Conservation (phyloP, 92 coral and sea anemone species). For the Palythoa heliodiscus region DNA sequence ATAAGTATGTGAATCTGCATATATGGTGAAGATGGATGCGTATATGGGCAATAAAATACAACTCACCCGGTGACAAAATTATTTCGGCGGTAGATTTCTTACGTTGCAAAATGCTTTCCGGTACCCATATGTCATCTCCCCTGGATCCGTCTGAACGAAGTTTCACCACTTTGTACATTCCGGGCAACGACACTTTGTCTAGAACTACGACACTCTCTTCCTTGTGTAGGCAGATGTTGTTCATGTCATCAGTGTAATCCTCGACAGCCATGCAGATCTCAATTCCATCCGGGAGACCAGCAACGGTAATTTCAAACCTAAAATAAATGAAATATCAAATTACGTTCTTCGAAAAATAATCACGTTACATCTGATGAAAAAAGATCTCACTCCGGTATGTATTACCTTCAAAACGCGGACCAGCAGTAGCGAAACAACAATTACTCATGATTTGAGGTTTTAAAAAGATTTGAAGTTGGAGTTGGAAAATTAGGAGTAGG, state of each 20-base stretch:
- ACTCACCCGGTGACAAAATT: slow-evolving; percentile 66
- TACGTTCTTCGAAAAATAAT: background rate
- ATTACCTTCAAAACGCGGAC: too few species aligned
- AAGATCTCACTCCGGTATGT: too few species aligned
- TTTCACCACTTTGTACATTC: slow-evolving; percentile 81
- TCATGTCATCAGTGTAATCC: slow-evolving; percentile 79
- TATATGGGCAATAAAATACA: too few species aligned
- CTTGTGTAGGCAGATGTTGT: slow-evolving; percentile 71
- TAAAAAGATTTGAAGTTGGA: too few species aligned
- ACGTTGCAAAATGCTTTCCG: slow-evolving; percentile 64
- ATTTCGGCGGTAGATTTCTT: slow-evolving; percentile 84
- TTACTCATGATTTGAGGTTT: too few species aligned
- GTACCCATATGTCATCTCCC: slow-evolving; percentile 88
- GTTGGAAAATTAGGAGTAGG: too few species aligned
- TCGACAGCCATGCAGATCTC: slow-evolving; percentile 77
- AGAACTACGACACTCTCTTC: slow-evolving; percentile 81
- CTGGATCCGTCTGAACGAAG: slow-evolving; percentile 77
- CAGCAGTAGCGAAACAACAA: too few species aligned
- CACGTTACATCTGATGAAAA: background rate
- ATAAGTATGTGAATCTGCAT: too few species aligned
- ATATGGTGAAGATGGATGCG: too few species aligned
- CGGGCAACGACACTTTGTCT: slow-evolving; percentile 75
- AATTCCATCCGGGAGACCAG: slow-evolving; percentile 67
- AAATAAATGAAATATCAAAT: background rate
- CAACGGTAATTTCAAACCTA: slow-evolving; percentile 78